Evolutionary conservation across 2,113 vertebrate species (phyloP).

Genomic region (Chiloscyllium plagiosum): DNA sequence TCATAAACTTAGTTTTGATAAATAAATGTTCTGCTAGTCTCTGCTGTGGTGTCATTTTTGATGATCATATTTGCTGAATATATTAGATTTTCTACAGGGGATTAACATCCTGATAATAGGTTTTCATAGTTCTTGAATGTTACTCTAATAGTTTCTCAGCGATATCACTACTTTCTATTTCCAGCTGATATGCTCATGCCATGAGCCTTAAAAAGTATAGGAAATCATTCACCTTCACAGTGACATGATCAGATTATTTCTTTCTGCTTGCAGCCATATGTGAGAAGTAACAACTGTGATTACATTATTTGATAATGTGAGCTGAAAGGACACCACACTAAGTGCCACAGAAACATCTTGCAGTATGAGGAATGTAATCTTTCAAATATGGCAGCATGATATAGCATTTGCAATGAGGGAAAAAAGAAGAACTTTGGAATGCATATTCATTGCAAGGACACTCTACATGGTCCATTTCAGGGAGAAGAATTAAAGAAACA

Average conservation of each 20-base stretch:
- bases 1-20: neutral
- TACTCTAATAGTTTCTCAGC: slow-evolving; percentile 1
- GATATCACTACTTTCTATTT: neutral
- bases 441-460: neutral
- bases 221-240: neutral
- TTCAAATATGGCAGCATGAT: neutral
- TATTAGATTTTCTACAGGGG: neutral
- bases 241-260: neutral
- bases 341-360: neutral
- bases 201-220: neutral
- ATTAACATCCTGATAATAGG: neutral
- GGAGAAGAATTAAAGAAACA: neutral
- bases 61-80: neutral
- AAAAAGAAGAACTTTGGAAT: neutral
- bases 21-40: neutral
- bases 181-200: neutral
- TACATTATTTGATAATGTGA: neutral
- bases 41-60: neutral
- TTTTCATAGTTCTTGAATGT: neutral
- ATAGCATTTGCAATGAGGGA: neutral
- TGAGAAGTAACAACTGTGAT: neutral
- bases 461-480: neutral
- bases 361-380: neutral
- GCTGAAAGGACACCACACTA: neutral
- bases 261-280: neutral